Base-by-base conservation (phyloP, 1,140 invertebrate species). In the Drosophila repleta region DNA sequence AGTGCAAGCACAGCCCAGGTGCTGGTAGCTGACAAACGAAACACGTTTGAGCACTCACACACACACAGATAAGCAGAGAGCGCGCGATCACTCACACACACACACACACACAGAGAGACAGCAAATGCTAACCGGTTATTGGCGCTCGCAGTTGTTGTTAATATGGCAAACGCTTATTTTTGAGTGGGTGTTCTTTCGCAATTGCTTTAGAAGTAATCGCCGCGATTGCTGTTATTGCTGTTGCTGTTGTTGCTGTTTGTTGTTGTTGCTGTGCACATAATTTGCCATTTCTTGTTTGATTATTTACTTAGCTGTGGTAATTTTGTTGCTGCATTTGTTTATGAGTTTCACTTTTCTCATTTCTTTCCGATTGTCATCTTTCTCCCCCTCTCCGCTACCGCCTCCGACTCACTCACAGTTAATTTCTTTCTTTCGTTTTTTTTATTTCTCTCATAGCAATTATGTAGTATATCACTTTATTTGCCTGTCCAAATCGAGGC, bases 171-270 rank as follows among this genome's bases (percentile, higher is more conserved):
- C 43, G 56, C 56, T 70, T 58, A 41, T 66, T 70, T 70, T 87
- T 87, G 83, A 85, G 82, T 85, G 82, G 82, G 82, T 82, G 82
- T 85, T 85, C 61, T 64, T 74, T 70, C 51, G 67, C 74, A 83
- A 77, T 83, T 81, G 57, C 61, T 76, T 37, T 66, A 53, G 57
- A 43, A 67, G 55, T 67, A 67, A 67, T 67, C 57, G 57, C 35
- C 49, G 62, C 51, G 35, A 46, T 41, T 21, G 53, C 11, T 46
- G 55, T 55, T 24, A 24, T 45, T 45, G 35, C 65, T 64, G 26
- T 18, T 52, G 57, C 43, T 67, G 55, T 35, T 61, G 51, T 21
- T 52, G 51, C 45, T 68, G 57, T 57, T 45, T 58, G 35, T 24
- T 68, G 66, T 17, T 67, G 39, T 21, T 62, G 51, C 39, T 46